These are phyloP conservation scores for Euura lappo DNA, from an alignment of 1,140 invertebrate species.

Conservation along the genomic window DNA sequence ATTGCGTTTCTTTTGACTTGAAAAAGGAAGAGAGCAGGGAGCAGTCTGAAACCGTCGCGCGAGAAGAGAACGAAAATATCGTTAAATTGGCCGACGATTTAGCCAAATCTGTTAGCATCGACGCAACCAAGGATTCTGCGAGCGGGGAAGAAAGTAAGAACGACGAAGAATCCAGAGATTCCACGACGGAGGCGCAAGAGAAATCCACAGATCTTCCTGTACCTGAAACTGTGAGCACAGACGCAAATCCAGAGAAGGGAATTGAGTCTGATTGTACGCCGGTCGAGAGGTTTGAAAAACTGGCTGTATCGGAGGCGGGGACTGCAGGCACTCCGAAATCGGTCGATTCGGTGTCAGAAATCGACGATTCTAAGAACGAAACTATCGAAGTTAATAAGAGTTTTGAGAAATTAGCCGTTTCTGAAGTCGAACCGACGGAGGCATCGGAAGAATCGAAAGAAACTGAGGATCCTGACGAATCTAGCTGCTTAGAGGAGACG, in stretches of 20 bases:
- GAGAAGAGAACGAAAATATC: not conserved
- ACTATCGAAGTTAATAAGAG: not conserved
- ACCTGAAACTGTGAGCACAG: not conserved
- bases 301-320: not conserved
- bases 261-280: not conserved
- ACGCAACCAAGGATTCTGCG: not conserved
- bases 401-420: not conserved
- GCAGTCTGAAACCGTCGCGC: not conserved
- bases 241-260: not conserved
- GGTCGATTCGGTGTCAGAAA: not conserved
- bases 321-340: not conserved
- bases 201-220: not conserved
- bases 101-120: not conserved
- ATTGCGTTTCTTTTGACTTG: slow-evolving; percentile 52
- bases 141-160: not conserved
- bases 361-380: not conserved
- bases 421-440: not conserved
- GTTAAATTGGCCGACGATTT: not conserved
- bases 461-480: no score
- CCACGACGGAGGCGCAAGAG: not conserved
- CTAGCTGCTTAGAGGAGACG: no score
- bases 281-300: not conserved
- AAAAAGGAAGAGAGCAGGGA: slow-evolving; percentile 18
- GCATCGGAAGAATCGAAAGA: no score
- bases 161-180: not conserved